These are phyloP conservation scores for Zaprionus kolodkinae DNA, from an alignment of 1,140 invertebrate species.

Conservation along the genomic window DNA sequence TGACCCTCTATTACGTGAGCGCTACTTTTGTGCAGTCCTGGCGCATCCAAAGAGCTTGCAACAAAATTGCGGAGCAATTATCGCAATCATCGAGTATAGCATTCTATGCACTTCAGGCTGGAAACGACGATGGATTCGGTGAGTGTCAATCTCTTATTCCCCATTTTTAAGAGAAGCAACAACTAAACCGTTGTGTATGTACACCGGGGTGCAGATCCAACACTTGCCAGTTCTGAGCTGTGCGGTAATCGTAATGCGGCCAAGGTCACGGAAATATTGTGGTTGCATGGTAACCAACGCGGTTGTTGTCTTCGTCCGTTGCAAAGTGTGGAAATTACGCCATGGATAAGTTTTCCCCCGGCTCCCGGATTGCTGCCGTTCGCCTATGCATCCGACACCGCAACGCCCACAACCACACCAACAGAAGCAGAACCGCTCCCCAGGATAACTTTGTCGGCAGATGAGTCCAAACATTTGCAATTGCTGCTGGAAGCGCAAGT, in stretches of 20 bases:
- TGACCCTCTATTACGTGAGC: constrained; percentile 89
- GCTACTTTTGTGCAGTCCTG: constrained; percentile 88
- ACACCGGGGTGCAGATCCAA: constrained; percentile 50
- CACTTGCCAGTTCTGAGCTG: constrained; percentile 85
- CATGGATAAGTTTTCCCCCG: constrained; percentile 77
- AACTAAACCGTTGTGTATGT: constrained; percentile 11
- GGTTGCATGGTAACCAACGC: constrained; percentile 85
- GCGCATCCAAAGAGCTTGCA: constrained; percentile 86
- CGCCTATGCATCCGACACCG: constrained; percentile 46
- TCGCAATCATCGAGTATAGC: constrained; percentile 80
- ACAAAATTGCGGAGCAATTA: constrained; percentile 84
- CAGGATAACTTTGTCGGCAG: constrained; percentile 44
- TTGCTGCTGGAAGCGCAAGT: constrained; percentile 67
- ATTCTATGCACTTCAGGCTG: constrained; percentile 81
- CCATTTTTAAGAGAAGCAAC: not conserved
- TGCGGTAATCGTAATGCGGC: constrained; percentile 85
- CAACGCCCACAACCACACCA: constrained; percentile 44
- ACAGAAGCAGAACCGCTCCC: constrained; percentile 32
- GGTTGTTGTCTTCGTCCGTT: constrained; percentile 85
- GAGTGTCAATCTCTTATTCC: constrained; percentile 23
- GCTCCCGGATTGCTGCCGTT: constrained; percentile 71
- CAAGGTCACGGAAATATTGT: constrained; percentile 86
- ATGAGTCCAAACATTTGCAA: constrained; percentile 53
- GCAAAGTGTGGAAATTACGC: constrained; percentile 81
- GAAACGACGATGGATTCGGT: constrained; percentile 76